Percentiles rank a stretch among this genome's conserved stretches.
Evolutionary conservation across 2,113 vertebrate genomes (phyloP).

Genomic region (Tachysurus vachellii): DNA sequence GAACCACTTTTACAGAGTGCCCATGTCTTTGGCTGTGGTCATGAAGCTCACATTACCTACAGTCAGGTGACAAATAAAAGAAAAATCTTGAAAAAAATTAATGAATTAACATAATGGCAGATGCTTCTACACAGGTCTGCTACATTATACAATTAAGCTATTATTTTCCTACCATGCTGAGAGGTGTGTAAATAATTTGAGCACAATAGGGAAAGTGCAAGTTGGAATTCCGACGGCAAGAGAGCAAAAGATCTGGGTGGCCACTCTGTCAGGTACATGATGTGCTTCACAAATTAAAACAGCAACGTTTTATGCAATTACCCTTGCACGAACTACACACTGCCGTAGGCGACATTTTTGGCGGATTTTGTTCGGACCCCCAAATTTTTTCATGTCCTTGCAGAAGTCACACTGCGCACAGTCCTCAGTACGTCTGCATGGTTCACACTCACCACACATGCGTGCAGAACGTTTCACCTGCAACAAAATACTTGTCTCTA

Average conservation of each 20-base stretch:
- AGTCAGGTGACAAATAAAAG: neutral
- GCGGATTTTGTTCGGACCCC: constrained; percentile 95
- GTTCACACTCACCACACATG: constrained; percentile 95
- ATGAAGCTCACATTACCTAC: neutral
- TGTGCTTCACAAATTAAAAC: constrained; percentile 3
- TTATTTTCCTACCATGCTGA: neutral
- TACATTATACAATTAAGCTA: neutral
- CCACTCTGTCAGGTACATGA: neutral
- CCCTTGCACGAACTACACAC: constrained; percentile 90
- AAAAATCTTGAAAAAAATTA: neutral
- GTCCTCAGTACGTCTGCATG: constrained; percentile 88
- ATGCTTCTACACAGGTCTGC: neutral
- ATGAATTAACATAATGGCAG: neutral
- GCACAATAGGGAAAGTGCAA: neutral
- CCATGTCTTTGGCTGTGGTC: neutral
- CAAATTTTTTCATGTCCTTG: constrained; percentile 97
- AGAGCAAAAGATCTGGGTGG: too few species aligned
- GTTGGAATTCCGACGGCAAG: neutral
- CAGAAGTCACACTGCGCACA: constrained; percentile 95
- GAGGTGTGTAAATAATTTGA: neutral
- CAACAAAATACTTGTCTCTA: neutral
- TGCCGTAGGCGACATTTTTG: constrained; percentile 93
- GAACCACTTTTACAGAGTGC: neutral
- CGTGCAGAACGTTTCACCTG: constrained; percentile 90
- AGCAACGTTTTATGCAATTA: constrained; percentile 59